A percentile compares a stretch with the other conserved stretches of the same genome.
phyloP scores from a whole-genome alignment of 2,113 vertebrate species.

The Aix galericulata region DNA sequence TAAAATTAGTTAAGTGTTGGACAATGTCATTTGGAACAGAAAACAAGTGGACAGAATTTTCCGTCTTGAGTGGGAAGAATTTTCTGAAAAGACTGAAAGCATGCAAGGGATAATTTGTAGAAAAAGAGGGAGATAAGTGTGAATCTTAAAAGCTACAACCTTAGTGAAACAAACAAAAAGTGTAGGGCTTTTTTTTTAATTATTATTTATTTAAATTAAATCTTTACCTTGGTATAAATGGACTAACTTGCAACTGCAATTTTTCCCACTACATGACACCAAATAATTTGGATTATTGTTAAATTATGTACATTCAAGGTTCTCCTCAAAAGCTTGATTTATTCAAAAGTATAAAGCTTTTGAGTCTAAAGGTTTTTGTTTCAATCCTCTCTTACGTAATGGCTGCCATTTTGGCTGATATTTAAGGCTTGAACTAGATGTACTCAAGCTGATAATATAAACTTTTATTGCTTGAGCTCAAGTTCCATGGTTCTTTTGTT shows the following conservation, averaged over 20 bases:
- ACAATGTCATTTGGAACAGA: not conserved
- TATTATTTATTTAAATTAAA: not conserved
- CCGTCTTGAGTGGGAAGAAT: accelerated
- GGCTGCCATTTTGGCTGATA: conserved; percentile 23
- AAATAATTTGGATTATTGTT: not conserved
- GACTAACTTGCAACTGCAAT: not conserved
- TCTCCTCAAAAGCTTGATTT: not conserved
- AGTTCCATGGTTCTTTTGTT: not conserved
- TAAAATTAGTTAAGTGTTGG: not conserved
- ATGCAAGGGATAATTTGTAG: not conserved
- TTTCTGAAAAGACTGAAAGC: not conserved
- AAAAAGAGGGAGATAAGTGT: not conserved
- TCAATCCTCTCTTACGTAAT: not conserved
- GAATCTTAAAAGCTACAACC: not conserved
- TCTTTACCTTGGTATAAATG: not conserved
- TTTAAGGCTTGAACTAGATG: conserved; percentile 6
- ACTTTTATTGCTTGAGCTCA: not conserved
- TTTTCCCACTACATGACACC: not conserved
- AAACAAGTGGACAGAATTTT: not conserved
- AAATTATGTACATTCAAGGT: not conserved
- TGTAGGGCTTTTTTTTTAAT: not conserved
- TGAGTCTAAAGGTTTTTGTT: conserved; percentile 23
- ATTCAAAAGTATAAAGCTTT: not conserved
- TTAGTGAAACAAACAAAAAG: not conserved
- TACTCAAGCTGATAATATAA: not conserved